Conservation (phyloP, 1,140 invertebrate genomes). For the Muscidifurax raptorellus region DNA sequence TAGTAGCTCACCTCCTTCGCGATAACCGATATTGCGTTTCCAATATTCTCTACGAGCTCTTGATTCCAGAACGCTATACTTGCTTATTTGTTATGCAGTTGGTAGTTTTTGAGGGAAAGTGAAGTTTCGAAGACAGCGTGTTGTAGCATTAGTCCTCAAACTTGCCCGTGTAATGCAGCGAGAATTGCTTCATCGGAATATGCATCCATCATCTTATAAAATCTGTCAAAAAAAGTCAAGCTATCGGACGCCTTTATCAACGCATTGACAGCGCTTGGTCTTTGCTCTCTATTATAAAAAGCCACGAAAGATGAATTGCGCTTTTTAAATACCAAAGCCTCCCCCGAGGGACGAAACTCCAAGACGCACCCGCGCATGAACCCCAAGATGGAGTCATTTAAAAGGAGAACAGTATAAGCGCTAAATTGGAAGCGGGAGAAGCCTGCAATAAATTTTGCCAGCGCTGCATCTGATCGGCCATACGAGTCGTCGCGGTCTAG, state of each 20-base stretch:
- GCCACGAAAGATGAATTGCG: conserved; percentile 30
- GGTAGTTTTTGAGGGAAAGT: too few relatives aligned
- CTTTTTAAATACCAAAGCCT: conserved; percentile 36
- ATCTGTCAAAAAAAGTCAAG: background rate
- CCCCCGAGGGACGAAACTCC: background rate
- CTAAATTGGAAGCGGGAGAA: conserved; percentile 25
- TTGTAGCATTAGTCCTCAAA: too few relatives aligned
- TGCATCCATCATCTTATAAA: background rate
- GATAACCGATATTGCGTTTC: background rate
- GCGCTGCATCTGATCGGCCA: conserved; percentile 18
- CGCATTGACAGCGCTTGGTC: background rate
- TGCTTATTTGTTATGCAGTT: too few relatives aligned
- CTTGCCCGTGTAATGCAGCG: too few relatives aligned
- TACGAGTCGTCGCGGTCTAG: background rate
- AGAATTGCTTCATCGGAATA: too few relatives aligned
- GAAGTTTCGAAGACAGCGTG: too few relatives aligned
- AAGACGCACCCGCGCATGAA: background rate
- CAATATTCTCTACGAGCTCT: background rate
- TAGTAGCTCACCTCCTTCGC: background rate
- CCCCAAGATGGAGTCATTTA: conserved; percentile 13
- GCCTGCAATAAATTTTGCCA: conserved; percentile 31
- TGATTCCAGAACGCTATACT: background rate
- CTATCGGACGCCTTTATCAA: conserved; percentile 1
- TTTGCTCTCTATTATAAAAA: conserved; percentile 17
- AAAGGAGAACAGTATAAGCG: conserved; percentile 4